phyloP scores from a whole-genome alignment of 2,888 invertebrate genomes.

The Apamea crenata region DNA sequence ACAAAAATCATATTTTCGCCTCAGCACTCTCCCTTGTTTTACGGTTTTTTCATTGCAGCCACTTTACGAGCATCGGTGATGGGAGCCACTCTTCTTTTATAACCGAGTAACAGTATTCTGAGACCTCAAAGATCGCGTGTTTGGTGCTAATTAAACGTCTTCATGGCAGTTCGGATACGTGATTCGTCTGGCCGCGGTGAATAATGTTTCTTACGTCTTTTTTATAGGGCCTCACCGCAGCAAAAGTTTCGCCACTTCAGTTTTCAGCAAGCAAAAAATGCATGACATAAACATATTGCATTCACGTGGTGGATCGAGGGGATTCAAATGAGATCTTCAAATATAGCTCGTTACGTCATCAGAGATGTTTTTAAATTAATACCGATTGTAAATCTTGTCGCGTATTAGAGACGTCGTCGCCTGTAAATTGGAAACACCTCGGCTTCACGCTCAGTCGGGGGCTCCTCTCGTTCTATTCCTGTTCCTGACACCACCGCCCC shows the following conservation, averaged over 20 bases:
- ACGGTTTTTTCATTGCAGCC: constrained; percentile 87
- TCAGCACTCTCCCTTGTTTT: constrained; percentile 83
- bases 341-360: constrained; percentile 83
- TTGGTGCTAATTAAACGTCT: constrained; percentile 87
- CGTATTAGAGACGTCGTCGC: constrained; percentile 77
- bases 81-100: constrained; percentile 83
- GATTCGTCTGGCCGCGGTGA: constrained; percentile 81
- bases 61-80: constrained; percentile 85
- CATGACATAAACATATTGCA: constrained; percentile 48
- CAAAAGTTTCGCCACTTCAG: constrained; percentile 65
- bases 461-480: constrained; percentile 84
- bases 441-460: constrained; percentile 76
- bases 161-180: constrained; percentile 79
- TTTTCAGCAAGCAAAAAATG: constrained; percentile 57
- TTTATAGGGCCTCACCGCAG: constrained; percentile 69
- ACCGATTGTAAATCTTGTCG: constrained; percentile 85
- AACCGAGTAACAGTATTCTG: constrained; percentile 79
- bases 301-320: constrained; percentile 53
- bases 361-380: constrained; percentile 85
- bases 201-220: constrained; percentile 77
- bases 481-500: constrained; percentile 83
- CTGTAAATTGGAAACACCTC: constrained; percentile 87
- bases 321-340: constrained; percentile 77
- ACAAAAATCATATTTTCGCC: constrained; percentile 85
- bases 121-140: constrained; percentile 84